phyloP scores from a whole-genome alignment of 1,140 invertebrate species.

The Trinorchestia longiramus region DNA sequence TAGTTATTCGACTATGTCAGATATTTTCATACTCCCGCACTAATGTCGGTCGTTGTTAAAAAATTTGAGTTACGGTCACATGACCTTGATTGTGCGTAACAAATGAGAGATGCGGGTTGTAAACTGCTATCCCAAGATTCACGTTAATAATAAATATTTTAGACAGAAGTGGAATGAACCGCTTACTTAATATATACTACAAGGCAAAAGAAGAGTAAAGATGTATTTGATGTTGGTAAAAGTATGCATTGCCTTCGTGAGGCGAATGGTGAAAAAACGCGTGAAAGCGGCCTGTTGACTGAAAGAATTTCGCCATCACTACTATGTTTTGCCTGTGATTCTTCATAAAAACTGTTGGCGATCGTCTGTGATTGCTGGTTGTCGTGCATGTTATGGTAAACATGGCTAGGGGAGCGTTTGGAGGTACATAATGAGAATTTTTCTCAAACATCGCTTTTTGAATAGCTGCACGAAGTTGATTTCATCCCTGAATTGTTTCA shows the following conservation, averaged over 20 bases:
- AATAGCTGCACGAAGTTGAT: too few species aligned
- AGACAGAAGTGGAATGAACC: not conserved
- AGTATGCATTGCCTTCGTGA: not conserved
- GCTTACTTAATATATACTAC: not conserved
- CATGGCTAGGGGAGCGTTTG: not conserved
- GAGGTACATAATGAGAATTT: not conserved
- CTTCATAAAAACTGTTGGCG: not conserved
- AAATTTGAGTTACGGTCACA: not conserved
- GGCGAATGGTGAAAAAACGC: not conserved
- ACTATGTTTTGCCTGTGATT: not conserved
- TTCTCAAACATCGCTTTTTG: not conserved
- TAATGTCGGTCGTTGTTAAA: not conserved
- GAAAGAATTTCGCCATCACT: not conserved
- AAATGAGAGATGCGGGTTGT: not conserved
- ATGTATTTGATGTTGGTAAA: not conserved
- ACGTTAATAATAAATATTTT: not conserved
- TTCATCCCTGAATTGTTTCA: too few species aligned
- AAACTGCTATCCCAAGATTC: not conserved
- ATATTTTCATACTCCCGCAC: not conserved
- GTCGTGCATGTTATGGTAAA: not conserved
- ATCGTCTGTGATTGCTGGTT: not conserved
- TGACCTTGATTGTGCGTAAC: not conserved
- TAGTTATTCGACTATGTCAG: not conserved
- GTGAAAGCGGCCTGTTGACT: not conserved
- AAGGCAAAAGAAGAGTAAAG: not conserved